Conservation (phyloP, 2,113 vertebrate genomes). For the Amazona guildingii region DNA sequence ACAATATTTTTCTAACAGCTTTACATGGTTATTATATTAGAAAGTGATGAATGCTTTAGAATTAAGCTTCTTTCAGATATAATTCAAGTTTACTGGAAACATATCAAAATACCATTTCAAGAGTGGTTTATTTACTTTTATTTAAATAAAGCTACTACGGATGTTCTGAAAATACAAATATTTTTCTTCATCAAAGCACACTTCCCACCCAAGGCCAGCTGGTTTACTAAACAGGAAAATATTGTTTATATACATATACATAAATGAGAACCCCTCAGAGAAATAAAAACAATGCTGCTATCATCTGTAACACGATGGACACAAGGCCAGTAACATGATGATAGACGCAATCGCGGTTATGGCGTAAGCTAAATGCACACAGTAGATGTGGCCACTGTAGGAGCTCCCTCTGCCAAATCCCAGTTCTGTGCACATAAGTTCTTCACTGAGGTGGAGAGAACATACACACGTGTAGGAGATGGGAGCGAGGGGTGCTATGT, state of each 20-base stretch:
- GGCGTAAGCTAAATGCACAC: fast-evolving
- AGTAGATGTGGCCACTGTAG: fast-evolving
- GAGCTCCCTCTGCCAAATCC: neutral
- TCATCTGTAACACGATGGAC: neutral
- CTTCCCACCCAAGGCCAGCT: neutral
- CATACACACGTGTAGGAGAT: fast-evolving
- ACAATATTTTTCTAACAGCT: neutral
- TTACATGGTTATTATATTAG: neutral
- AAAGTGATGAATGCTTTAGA: neutral
- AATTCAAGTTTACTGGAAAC: neutral
- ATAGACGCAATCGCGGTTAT: neutral
- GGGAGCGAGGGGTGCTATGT: fast-evolving
- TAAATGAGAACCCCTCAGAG: neutral
- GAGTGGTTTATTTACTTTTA: neutral
- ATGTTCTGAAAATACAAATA: neutral
- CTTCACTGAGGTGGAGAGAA: neutral
- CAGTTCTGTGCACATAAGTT: neutral
- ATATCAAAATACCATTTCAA: neutral
- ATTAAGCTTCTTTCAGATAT: neutral
- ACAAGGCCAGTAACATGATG: neutral
- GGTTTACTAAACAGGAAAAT: neutral
- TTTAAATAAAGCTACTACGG: neutral
- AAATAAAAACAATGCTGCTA: neutral
- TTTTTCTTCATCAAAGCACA: neutral
- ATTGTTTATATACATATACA: neutral